Base-by-base conservation (phyloP, 2,888 invertebrate species). In the Crocallis elinguaria region DNA sequence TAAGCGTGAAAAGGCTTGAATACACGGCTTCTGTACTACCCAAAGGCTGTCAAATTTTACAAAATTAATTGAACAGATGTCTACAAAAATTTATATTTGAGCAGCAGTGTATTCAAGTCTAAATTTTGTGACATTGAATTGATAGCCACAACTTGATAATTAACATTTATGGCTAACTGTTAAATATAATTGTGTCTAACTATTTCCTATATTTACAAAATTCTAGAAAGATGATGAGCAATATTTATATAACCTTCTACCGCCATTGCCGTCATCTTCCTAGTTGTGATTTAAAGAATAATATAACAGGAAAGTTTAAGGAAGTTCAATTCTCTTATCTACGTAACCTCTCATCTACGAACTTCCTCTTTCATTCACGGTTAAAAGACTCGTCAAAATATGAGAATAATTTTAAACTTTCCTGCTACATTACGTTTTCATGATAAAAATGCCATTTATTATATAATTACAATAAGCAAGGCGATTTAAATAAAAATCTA, bases 1-100 rank as follows among this genome's bases (percentile, higher is more conserved):
- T 64, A 70, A 73, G 68, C 66, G 57, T 39, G 64, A 67, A 68
- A 66, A 70, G 58, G 55, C 41, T 54, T 57, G 63, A 67, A 66
- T 62, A 68, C 53, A 70, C 54, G 65, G 66, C 60, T 65, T 48
- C 5, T 8, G 46, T 33, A 30, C 11, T 32, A 21, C 29, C n/a
- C n/a, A n/a, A n/a, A n/a, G n/a, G n/a, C n/a, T n/a, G n/a, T 27
- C n/a, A n/a, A 9, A 9, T 25, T 14, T 32, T 17, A 48, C 21
- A 9, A 41, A 13, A 17, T 21, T 29, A 13, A 30, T 50, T 56
- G 17, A 27, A 50, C 48, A 57, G 46, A 41, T 57, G 57, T 48
- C 23, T 30, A 5, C 1, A 19, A 46, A 9, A 41, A 37, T 23
- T 3, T 45, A 17, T 45, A 17, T 49, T 39, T 43, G 27, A 41